phyloP scores from a whole-genome alignment of 2,888 invertebrate species.

The Hypercompe scribonia region DNA sequence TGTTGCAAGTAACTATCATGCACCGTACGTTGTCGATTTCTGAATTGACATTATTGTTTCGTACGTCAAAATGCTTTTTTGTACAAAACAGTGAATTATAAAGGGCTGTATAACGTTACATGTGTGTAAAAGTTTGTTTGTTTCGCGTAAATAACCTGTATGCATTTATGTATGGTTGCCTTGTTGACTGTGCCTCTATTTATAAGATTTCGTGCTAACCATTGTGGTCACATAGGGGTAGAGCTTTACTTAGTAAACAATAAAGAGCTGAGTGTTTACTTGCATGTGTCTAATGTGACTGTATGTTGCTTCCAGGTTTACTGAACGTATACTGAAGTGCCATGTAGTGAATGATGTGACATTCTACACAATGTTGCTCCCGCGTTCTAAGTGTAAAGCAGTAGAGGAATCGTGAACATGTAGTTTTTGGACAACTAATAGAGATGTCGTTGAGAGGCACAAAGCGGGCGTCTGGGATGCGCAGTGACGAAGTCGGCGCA shows the following conservation, averaged over 20 bases:
- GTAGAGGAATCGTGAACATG: conserved; percentile 81
- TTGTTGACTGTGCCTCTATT: conserved; percentile 32
- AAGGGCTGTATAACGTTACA: conserved; percentile 23
- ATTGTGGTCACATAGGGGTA: not conserved
- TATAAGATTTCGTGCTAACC: conserved; percentile 42
- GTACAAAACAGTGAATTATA: conserved; percentile 41
- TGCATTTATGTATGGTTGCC: conserved; percentile 53
- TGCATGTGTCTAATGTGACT: conserved; percentile 14
- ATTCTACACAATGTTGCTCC: conserved; percentile 83
- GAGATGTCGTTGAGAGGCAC: conserved; percentile 85
- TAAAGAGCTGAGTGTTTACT: not conserved
- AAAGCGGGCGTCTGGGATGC: conserved; percentile 79
- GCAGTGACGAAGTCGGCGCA: conserved; percentile 77
- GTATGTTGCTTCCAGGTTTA: conserved; percentile 68
- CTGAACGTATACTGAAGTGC: conserved; percentile 74
- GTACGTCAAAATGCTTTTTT: conserved; percentile 61
- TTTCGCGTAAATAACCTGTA: conserved; percentile 22
- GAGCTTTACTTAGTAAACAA: not conserved
- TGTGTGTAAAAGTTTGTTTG: conserved; percentile 16
- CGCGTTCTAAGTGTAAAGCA: conserved; percentile 83
- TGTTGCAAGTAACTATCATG: conserved; percentile 40
- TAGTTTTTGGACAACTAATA: conserved; percentile 75
- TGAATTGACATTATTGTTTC: conserved; percentile 65
- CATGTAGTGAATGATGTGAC: conserved; percentile 83
- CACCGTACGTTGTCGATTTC: conserved; percentile 47